Evolutionary conservation across 2,113 vertebrate genomes (phyloP), one percentile per base, ranked within the genome.

Genomic region (Manacus vitellinus): DNA sequence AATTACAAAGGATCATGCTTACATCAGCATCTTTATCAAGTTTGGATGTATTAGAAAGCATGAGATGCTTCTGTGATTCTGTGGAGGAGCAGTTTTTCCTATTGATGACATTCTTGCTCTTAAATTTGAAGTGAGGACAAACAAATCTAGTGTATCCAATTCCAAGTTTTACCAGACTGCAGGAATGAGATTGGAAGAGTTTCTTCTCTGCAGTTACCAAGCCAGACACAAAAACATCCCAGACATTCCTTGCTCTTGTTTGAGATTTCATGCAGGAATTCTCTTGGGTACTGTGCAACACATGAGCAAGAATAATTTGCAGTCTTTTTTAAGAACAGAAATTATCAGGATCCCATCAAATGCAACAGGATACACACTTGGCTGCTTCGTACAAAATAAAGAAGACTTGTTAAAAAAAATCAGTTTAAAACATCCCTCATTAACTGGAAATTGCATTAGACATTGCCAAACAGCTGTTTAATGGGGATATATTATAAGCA

Each of bases 381-480:
- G n/a, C 49, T 88, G 39, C 41, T 21, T 83, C 46, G 63, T 82
- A 74, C 3, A 19, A 92, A 91, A 94, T 94, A 68, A 92, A 82
- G 14, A 46, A 0, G 12, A 76, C 72, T 79, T 67, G 61, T 56
- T 51, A 41, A 91, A 95, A 83, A 82, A 85, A 59, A n/a, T 43
- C 28, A 81, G 52, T 72, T 82, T 91, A 73, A 89, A 93, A 85
- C 44, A 86, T 86, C 56, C 49, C 65, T 94, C 49, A 88, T 88
- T 95, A 95, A 90, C 58, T 93, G 51, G 78, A 92, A 95, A 84
- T 61, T 81, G 63, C 47, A 88, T 47, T 76, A 90, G 55, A 71
- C 47, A 25, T 27, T 96, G 82, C 75, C 94, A 96, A 95, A 95
- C 88, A 96, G 93, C 93, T 96, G 82, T 92, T 96, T 92, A 96